Base-by-base conservation (phyloP, 2,113 vertebrate species). In the Puntigrus tetrazona region DNA sequence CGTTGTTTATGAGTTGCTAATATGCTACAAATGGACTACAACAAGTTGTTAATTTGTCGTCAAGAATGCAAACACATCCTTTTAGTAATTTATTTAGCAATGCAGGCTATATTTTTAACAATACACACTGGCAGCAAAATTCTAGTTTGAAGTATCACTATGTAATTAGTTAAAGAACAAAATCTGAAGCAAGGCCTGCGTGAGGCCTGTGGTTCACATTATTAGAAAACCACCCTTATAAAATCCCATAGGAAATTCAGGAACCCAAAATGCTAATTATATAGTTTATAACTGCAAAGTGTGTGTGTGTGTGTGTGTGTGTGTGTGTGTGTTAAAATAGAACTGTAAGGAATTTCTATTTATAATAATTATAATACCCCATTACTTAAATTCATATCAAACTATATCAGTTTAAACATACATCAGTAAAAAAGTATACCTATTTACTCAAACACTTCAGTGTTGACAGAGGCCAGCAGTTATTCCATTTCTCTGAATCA, bases 391-490 rank as follows among this genome's bases (percentile, higher is more conserved):
- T 57, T 3, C n/a, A 57, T 7, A 9, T 9, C 2, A 57, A 57
- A 20, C 20, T 57, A 1, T 55, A n/a, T 57, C 3, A n/a, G 3
- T 8, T n/a, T n/a, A 57, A 57, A 57, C 22, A 57, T 55, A 55
- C 50, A 11, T 13, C 11, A 63, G 14, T 63, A 29, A 13, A 6
- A 61, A 50, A 16, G 4, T 22, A 7, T 55, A 55, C 22, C 7
- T 3, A 22, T 55, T 55, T 8, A 55, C 20, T 55, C 52, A 55
- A 22, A 57, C 22, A 57, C 22, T 57, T 57, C 2, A 43, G 13
- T 27, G 59, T 78, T 78, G 34, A 76, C 73, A 38, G 22, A 78
- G 13, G 29, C 57, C 18, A 57, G 31, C 52, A 78, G 29, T 34
- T 29, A 57, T 57, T 5, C 0, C 0, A 7, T 36, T 27, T 27